A percentile compares a stretch with the other conserved stretches of the same genome.
phyloP scores from a whole-genome alignment of 2,797 vertebrate genomes.

The Danio jaintianensis region DNA sequence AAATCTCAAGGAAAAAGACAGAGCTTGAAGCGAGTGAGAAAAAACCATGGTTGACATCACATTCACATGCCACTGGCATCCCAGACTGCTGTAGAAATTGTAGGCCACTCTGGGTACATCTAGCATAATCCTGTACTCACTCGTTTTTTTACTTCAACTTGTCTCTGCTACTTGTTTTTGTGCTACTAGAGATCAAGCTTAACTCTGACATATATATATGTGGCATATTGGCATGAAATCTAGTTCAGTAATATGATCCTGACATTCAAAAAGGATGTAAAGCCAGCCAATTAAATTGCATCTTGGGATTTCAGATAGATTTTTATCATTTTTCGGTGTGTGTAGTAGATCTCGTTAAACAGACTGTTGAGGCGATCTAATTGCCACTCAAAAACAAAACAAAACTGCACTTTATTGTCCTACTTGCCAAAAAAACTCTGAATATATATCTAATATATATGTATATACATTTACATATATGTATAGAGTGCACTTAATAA shows the following conservation, averaged over 20 bases:
- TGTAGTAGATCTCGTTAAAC: not conserved
- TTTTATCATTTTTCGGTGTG: not conserved
- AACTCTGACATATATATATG: not conserved
- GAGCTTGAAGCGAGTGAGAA: slow-evolving; percentile 16
- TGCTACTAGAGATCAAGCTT: not conserved
- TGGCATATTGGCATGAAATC: not conserved
- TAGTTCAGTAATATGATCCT: not conserved
- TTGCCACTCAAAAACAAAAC: too few relatives aligned
- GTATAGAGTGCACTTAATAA: too few relatives aligned
- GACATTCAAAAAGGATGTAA: not conserved
- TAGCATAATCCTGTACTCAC: not conserved
- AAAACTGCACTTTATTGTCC: too few relatives aligned
- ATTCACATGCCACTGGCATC: slow-evolving; percentile 14
- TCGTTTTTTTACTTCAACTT: not conserved
- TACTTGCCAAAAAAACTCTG: too few relatives aligned
- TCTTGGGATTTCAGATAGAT: not conserved
- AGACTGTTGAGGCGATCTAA: not conserved
- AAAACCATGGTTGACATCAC: slow-evolving; percentile 17
- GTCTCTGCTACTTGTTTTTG: not conserved
- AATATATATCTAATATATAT: too few relatives aligned
- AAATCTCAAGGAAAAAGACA: slow-evolving; percentile 31
- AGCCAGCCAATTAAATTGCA: not conserved
- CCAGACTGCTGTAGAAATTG: slow-evolving; percentile 22
- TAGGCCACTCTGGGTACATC: not conserved
- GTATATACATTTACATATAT: too few relatives aligned